These are phyloP conservation scores for Exaiptasia diaphana DNA, from an alignment of 64 coral and sea anemone species.

Conservation along the genomic window DNA sequence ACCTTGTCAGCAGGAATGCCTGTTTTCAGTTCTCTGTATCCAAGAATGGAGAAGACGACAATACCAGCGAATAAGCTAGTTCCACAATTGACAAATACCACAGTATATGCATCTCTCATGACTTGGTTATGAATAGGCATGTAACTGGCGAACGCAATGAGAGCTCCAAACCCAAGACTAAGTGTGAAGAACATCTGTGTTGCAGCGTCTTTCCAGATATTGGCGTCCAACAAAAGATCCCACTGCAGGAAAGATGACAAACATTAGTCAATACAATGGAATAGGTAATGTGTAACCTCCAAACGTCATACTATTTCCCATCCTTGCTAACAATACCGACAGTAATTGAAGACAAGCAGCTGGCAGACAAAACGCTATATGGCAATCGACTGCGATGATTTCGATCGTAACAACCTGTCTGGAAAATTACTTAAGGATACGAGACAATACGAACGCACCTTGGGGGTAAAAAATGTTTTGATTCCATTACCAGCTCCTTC, in stretches of 20 bases:
- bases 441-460: no score
- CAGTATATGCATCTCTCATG: constrained; percentile 80
- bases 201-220: constrained; percentile 95
- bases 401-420: no score
- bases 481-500: constrained; percentile 89
- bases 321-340: no score
- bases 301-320: no score
- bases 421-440: no score
- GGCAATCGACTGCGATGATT: no score
- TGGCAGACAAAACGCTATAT: no score
- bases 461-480: constrained; percentile 73
- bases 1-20: constrained; percentile 73
- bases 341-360: no score
- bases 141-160: constrained; percentile 86
- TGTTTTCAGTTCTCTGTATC: constrained; percentile 72
- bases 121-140: constrained; percentile 92
- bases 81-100: constrained; percentile 85
- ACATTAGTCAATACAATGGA: not conserved
- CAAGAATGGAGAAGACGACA: constrained; percentile 87
- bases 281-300: not conserved
- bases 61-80: constrained; percentile 91
- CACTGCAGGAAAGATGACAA: constrained; percentile 53
- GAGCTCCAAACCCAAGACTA: constrained; percentile 88
- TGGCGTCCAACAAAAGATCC: constrained; percentile 47
- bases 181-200: constrained; percentile 90